Percentiles rank a stretch among this genome's conserved stretches.
Evolutionary conservation across 1,140 invertebrate genomes (phyloP).

Genomic region (Telenomus remus): DNA sequence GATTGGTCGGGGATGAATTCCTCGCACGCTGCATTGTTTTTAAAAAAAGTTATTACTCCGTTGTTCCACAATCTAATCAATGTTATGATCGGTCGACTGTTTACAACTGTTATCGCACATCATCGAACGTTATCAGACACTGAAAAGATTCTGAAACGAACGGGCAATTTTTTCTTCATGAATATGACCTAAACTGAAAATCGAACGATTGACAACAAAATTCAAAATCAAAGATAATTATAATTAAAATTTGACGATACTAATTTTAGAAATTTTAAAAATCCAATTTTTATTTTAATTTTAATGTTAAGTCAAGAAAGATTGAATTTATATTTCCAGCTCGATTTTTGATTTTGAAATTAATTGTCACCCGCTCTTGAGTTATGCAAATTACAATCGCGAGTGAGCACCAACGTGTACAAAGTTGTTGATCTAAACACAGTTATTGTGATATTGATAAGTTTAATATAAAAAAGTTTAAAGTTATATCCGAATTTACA

Average conservation of each 20-base stretch:
- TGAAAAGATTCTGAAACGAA: slow-evolving; percentile 32
- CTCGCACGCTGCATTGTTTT: slow-evolving; percentile 54
- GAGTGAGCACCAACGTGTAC: slow-evolving; percentile 24
- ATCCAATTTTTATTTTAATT: too few species aligned
- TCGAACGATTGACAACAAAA: slow-evolving; percentile 56
- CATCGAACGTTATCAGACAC: background rate
- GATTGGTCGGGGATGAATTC: slow-evolving; percentile 37
- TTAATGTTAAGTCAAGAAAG: too few species aligned
- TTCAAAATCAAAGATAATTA: slow-evolving; percentile 6
- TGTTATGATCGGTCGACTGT: slow-evolving; percentile 10
- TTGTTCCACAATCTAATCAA: slow-evolving; percentile 36
- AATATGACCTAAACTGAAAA: slow-evolving; percentile 59
- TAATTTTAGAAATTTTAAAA: too few species aligned
- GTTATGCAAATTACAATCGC: slow-evolving; percentile 38
- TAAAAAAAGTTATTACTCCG: slow-evolving; percentile 22
- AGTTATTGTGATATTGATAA: too few species aligned
- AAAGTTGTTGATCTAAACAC: too few species aligned
- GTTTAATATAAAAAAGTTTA: too few species aligned
- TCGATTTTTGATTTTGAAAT: slow-evolving; percentile 3
- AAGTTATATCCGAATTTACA: slow-evolving; percentile 73
- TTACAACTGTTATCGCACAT: slow-evolving; percentile 1
- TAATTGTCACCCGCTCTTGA: slow-evolving; percentile 19
- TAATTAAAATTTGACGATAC: too few species aligned
- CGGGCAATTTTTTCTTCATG: slow-evolving; percentile 24
- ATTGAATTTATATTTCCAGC: too few species aligned